Conservation (phyloP, 2,797 vertebrate species). For the Helostoma temminkii region DNA sequence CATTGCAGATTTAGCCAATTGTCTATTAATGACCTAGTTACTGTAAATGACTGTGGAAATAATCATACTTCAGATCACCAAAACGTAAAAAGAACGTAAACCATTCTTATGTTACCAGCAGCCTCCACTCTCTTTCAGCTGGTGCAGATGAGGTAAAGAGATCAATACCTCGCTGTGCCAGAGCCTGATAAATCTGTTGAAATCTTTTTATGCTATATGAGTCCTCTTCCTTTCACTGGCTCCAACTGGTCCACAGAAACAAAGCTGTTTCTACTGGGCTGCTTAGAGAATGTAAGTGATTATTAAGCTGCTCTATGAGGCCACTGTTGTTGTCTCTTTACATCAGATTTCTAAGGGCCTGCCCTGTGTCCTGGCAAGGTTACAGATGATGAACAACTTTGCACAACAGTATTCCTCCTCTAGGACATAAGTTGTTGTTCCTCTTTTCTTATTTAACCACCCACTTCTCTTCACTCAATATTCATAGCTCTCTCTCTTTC, state of each 20-base stretch:
- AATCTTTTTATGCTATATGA: constrained; percentile 65
- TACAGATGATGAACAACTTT: constrained; percentile 59
- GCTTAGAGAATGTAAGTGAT: constrained; percentile 27
- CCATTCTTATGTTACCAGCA: constrained; percentile 13
- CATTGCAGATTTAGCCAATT: background rate
- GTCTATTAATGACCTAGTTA: background rate
- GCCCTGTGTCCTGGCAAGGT: constrained; percentile 56
- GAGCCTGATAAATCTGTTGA: constrained; percentile 59
- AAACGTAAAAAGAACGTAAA: constrained; percentile 27
- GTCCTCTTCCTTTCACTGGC: constrained; percentile 52
- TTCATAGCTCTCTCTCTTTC: background rate
- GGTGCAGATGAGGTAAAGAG: constrained; percentile 21
- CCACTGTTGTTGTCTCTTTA: constrained; percentile 21
- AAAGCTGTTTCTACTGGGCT: constrained; percentile 22
- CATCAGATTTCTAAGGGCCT: constrained; percentile 39
- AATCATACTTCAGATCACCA: background rate
- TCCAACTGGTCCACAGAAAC: constrained; percentile 44
- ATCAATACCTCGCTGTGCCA: constrained; percentile 58
- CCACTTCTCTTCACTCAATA: constrained; percentile 14
- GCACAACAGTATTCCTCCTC: constrained; percentile 32
- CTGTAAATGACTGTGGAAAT: too few relatives aligned
- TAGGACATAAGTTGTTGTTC: constrained; percentile 37
- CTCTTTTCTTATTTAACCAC: constrained; percentile 35
- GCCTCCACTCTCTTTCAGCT: constrained; percentile 17
- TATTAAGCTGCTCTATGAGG: constrained; percentile 4